Evolutionary conservation across 2,113 vertebrate genomes (phyloP).

Genomic region (Cyanoramphus novaezelandiae): DNA sequence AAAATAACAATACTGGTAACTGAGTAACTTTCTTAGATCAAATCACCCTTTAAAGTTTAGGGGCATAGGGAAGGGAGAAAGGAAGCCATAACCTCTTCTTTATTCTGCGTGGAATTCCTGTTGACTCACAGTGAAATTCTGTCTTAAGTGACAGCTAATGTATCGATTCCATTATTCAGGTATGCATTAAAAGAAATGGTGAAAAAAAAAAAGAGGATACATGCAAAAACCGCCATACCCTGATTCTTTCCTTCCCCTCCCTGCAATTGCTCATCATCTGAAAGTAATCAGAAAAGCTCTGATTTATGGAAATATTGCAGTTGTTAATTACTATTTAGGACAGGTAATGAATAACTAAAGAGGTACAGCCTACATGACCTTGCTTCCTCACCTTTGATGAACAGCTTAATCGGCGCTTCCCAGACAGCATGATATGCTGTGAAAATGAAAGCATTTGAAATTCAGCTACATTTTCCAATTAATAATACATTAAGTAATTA

Average conservation of each 20-base stretch:
- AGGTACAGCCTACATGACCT: conserved; percentile 77
- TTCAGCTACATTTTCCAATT: conserved; percentile 87
- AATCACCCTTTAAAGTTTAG: background rate
- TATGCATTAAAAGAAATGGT: conserved; percentile 11
- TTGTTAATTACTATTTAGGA: conserved; percentile 78
- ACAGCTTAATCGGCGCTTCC: conserved; percentile 83
- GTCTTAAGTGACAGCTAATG: too few relatives aligned
- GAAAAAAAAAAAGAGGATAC: background rate
- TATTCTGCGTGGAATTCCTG: too few relatives aligned
- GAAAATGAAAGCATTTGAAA: conserved; percentile 92
- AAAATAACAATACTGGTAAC: background rate
- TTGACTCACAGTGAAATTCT: too few relatives aligned
- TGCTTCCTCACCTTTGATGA: conserved; percentile 81
- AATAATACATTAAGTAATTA: conserved; percentile 96
- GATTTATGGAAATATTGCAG: conserved; percentile 82
- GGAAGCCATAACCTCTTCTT: background rate
- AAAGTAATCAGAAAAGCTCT: conserved; percentile 77
- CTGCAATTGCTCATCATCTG: conserved; percentile 47
- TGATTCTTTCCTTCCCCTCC: background rate
- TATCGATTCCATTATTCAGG: background rate
- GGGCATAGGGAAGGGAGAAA: background rate
- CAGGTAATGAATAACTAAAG: conserved; percentile 79
- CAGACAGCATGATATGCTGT: conserved; percentile 82
- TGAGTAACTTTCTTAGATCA: background rate
- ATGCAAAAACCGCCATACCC: background rate